Evolutionary conservation across 2,113 vertebrate genomes (phyloP).

Genomic region (Xenus cinereus): DNA sequence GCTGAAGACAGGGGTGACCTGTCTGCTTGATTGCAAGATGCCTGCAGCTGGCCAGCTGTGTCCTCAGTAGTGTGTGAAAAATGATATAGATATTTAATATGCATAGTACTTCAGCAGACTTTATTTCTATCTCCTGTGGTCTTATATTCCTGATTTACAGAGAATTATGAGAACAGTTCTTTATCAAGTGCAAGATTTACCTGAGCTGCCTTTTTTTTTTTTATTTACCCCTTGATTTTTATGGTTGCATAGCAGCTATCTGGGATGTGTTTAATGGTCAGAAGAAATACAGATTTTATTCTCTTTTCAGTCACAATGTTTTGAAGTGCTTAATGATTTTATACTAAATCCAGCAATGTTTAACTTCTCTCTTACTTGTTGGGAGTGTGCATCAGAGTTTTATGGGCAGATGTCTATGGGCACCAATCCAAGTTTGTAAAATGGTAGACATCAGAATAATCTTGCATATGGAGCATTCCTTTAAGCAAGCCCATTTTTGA

Average conservation of each 20-base stretch:
- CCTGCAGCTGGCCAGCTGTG: not conserved
- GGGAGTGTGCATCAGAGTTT: not conserved
- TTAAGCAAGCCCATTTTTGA: not conserved
- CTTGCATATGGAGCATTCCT: not conserved
- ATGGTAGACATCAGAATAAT: not conserved
- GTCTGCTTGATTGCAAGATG: not conserved
- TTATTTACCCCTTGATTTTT: not conserved
- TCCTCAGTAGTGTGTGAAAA: not conserved
- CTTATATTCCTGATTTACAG: not conserved
- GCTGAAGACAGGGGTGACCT: not conserved
- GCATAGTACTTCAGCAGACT: not conserved
- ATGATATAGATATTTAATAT: not conserved
- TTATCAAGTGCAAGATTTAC: not conserved
- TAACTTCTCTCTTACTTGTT: not conserved
- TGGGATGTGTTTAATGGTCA: not conserved
- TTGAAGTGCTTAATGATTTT: not conserved
- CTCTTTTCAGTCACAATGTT: not conserved
- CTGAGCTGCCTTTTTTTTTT: accelerated
- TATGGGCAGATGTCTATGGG: not conserved
- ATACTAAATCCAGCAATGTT: not conserved
- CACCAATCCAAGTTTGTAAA: not conserved
- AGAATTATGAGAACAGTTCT: not conserved
- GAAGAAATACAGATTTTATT: not conserved
- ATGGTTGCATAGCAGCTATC: not conserved
- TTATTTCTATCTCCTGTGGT: not conserved